Conservation (phyloP, 2,113 vertebrate species). For the Chaenogobius annularis region DNA sequence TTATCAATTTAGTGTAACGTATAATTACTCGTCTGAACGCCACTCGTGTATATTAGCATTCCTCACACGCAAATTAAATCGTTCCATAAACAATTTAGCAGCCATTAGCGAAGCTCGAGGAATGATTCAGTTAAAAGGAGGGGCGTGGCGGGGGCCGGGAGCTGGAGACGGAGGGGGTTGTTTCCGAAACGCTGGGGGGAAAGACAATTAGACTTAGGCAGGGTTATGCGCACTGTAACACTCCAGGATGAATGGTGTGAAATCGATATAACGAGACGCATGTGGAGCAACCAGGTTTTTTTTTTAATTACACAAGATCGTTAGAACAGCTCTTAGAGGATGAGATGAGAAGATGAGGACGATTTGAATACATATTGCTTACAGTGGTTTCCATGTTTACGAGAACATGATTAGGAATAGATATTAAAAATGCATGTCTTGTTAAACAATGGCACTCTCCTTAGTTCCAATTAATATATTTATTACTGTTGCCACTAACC, state of each 20-base stretch:
- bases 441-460: not conserved
- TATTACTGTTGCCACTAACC: not conserved
- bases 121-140: conserved; percentile 66
- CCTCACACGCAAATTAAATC: conserved; percentile 67
- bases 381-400: not conserved
- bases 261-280: conserved; percentile 48
- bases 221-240: conserved; percentile 27
- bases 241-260: conserved; percentile 39
- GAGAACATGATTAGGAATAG: not conserved
- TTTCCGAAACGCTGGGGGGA: conserved; percentile 32
- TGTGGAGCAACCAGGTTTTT: conserved; percentile 12
- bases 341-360: not conserved
- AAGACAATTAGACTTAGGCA: conserved; percentile 58
- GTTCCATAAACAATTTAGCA: conserved; percentile 73
- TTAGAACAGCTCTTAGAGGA: conserved; percentile 4
- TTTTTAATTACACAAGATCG: conserved; percentile 21
- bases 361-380: not conserved
- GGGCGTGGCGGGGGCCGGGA: conserved; percentile 45
- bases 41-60: conserved; percentile 63
- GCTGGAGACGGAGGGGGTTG: conserved; percentile 31
- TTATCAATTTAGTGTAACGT: conserved; percentile 68
- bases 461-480: not conserved
- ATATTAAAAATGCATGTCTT: not conserved
- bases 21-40: conserved; percentile 67
- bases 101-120: conserved; percentile 70